Base-by-base conservation (phyloP, 2,113 vertebrate genomes). In the Sinosuthora webbiana region DNA sequence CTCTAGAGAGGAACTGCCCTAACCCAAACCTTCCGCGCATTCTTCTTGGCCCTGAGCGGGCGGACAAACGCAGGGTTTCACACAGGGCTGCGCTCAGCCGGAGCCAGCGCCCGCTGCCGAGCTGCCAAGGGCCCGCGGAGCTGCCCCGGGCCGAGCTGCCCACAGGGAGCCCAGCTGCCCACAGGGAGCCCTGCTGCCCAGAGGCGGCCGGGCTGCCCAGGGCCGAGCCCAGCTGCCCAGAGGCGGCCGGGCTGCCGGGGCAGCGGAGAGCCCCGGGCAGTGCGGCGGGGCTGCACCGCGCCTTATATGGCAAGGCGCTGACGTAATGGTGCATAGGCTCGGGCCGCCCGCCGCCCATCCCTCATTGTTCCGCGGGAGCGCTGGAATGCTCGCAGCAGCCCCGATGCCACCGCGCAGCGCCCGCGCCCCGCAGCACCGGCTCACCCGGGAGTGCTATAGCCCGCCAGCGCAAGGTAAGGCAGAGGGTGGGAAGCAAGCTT, bases 241-340 rank as follows among this genome's bases (percentile, higher is more conserved):
- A 10, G 44, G 64, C 1, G 56, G n/a, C n/a, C n/a, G n/a, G n/a
- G n/a, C n/a, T n/a, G n/a, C n/a, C n/a, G 37, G 2, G 5, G 47
- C 47, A 24, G 6, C 50, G 28, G 49, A 19, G 69, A 6, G 69
- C 82, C 1, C 22, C 82, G 49, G 49, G 59, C 69, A 55, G 82
- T 41, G 8, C 69, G 27, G 50, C 69, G 50, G 60, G 60, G 60
- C 70, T 6, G 60, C 70, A 19, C 60, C 70, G 70, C 35, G 50
- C 99, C 99, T 98, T 99, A 99, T 99, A 99, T 98, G 99, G 99
- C 75, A 97, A 98, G 98, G 98, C 98, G 96, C 98, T 99, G 99
- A 99, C 99, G 99, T 99, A 98, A 99, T 98, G 98, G 98, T 97
- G 98, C 98, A 96, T 97, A 98, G 98, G 98, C 99, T 98, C 96